A percentile compares a stretch with the other conserved stretches of the same genome.
These are phyloP conservation scores for Hiodon tergisus DNA, from an alignment of 2,113 vertebrate genomes.

Conservation along the genomic window DNA sequence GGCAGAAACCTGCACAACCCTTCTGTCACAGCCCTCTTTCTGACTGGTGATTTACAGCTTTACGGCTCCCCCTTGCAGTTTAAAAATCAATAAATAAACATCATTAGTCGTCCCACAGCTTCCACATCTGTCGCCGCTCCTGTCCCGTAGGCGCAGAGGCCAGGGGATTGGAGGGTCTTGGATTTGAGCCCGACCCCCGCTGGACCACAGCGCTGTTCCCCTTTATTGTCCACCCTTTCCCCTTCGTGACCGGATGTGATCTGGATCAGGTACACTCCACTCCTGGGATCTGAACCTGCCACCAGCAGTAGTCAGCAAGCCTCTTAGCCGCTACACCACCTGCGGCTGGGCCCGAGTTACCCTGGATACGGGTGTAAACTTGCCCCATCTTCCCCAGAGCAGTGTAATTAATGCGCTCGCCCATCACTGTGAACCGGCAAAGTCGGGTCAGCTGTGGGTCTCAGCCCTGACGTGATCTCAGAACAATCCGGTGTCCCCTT, in stretches of 20 bases:
- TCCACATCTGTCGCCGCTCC: conserved; percentile 8
- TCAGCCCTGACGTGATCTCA: not conserved
- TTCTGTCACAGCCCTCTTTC: conserved; percentile 1
- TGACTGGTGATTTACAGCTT: not conserved
- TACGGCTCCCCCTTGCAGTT: not conserved
- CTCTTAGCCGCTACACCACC: too few relatives aligned
- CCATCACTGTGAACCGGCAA: not conserved
- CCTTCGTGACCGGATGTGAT: too few relatives aligned
- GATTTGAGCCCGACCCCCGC: not conserved
- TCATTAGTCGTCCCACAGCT: conserved; percentile 3
- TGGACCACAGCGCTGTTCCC: not conserved
- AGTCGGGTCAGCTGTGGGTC: not conserved
- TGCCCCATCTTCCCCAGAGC: not conserved
- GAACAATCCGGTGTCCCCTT: not conserved
- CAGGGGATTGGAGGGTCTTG: too few relatives aligned
- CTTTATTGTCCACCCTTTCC: too few relatives aligned
- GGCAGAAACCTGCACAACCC: not conserved
- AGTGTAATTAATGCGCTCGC: not conserved
- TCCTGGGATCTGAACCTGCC: too few relatives aligned
- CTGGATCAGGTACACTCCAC: too few relatives aligned
- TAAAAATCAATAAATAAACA: conserved; percentile 29
- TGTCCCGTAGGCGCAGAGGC: not conserved
- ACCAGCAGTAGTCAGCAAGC: too few relatives aligned
- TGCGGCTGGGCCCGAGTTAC: not conserved
- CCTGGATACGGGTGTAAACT: too few relatives aligned